These are phyloP conservation scores for Psittacula echo DNA, from an alignment of 2,797 vertebrate genomes.

Conservation along the genomic window DNA sequence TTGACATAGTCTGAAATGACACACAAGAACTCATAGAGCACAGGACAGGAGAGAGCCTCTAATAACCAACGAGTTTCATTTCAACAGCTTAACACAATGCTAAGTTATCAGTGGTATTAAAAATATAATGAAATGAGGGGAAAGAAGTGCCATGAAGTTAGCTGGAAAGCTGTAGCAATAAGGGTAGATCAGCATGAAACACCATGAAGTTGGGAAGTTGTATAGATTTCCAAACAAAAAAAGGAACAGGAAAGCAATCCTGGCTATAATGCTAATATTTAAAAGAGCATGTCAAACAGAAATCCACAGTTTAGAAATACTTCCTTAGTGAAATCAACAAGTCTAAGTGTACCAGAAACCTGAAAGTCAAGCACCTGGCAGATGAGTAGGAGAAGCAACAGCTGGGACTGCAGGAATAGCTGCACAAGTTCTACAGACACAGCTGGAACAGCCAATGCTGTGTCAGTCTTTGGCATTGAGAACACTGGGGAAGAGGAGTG, in stretches of 20 bases:
- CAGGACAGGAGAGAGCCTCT: background rate
- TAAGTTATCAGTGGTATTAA: background rate
- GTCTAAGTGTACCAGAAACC: background rate
- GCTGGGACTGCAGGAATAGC: background rate
- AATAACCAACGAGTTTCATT: background rate
- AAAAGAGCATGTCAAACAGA: constrained; percentile 16
- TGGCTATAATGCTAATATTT: constrained; percentile 12
- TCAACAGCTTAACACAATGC: background rate
- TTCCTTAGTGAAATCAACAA: constrained; percentile 6
- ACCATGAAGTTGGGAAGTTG: background rate
- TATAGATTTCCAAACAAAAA: background rate
- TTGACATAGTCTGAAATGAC: background rate
- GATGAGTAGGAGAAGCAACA: background rate
- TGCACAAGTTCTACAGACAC: background rate
- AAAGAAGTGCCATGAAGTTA: background rate
- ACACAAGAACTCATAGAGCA: background rate
- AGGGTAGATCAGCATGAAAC: background rate
- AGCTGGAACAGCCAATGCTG: background rate
- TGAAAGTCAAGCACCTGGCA: background rate
- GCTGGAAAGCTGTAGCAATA: background rate
- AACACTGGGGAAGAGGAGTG: background rate
- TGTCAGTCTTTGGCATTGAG: background rate
- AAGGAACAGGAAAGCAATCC: background rate
- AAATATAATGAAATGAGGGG: background rate
- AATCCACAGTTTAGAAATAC: background rate